These are phyloP conservation scores for Nixonia krombeini DNA, from an alignment of 1,140 invertebrate genomes.

Conservation along the genomic window DNA sequence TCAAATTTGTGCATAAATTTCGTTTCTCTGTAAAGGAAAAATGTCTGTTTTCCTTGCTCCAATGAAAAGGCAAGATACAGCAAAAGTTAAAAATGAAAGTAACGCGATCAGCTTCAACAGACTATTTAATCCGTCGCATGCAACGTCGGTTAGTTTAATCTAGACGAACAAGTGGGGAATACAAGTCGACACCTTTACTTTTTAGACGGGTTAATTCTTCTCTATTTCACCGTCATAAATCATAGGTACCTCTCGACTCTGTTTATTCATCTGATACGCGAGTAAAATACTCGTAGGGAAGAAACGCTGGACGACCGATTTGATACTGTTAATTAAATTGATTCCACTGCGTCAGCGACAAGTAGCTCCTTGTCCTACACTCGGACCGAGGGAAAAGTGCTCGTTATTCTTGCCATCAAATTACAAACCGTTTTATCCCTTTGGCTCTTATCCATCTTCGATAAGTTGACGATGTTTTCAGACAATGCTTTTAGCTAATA, in stretches of 20 bases:
- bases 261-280: constrained; percentile 1
- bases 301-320: neutral
- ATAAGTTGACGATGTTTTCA: neutral
- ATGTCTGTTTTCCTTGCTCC: too few species aligned
- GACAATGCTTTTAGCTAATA: too few species aligned
- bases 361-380: constrained; percentile 2
- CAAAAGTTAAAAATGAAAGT: too few species aligned
- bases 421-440: neutral
- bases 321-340: constrained; percentile 12
- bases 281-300: neutral
- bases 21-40: too few species aligned
- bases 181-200: neutral
- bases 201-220: neutral
- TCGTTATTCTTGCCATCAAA: neutral
- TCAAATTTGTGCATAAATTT: too few species aligned
- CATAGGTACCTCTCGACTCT: neutral
- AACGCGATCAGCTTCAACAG: neutral
- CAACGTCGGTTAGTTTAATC: constrained; percentile 2
- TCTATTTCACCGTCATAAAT: neutral
- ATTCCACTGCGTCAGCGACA: neutral
- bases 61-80: too few species aligned
- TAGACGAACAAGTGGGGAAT: neutral
- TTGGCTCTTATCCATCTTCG: neutral
- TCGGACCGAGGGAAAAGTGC: neutral
- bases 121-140: neutral